These are phyloP conservation scores for Penaeus japonicus DNA, from an alignment of 1,140 invertebrate genomes.

Conservation along the genomic window DNA sequence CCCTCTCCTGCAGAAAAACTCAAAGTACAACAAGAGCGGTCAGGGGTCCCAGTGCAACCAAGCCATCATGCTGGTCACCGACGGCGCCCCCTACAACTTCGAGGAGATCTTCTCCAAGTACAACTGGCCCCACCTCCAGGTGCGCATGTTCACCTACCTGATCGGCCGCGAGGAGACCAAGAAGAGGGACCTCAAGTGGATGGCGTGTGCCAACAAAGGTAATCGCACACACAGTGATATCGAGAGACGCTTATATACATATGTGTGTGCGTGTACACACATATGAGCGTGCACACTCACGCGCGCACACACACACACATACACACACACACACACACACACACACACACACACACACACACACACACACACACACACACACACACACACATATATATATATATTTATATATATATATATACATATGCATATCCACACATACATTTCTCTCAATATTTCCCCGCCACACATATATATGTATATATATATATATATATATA, in stretches of 20 bases:
- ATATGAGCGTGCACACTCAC: neutral
- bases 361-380: neutral
- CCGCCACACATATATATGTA: too few species aligned
- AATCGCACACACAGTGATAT: too few species aligned
- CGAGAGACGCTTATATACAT: too few species aligned
- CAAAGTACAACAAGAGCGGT: conserved; percentile 61
- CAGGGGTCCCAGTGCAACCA: conserved; percentile 91
- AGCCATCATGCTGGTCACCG: conserved; percentile 98
- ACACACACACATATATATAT: neutral
- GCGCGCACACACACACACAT: neutral
- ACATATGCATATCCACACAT: too few species aligned
- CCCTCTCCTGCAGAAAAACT: neutral
- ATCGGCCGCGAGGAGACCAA: conserved; percentile 95
- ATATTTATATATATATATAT: neutral
- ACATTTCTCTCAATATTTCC: too few species aligned
- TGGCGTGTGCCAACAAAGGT: conserved; percentile 97
- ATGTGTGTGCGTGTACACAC: too few species aligned
- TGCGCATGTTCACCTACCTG: conserved; percentile 96
- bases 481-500: too few species aligned
- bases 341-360: neutral
- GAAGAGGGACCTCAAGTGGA: conserved; percentile 90
- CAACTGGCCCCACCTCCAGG: conserved; percentile 86
- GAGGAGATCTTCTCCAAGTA: conserved; percentile 89
- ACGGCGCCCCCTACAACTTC: conserved; percentile 94
- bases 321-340: neutral